These are phyloP conservation scores for Galleria mellonella DNA, from an alignment of 1,140 invertebrate genomes.

Conservation along the genomic window DNA sequence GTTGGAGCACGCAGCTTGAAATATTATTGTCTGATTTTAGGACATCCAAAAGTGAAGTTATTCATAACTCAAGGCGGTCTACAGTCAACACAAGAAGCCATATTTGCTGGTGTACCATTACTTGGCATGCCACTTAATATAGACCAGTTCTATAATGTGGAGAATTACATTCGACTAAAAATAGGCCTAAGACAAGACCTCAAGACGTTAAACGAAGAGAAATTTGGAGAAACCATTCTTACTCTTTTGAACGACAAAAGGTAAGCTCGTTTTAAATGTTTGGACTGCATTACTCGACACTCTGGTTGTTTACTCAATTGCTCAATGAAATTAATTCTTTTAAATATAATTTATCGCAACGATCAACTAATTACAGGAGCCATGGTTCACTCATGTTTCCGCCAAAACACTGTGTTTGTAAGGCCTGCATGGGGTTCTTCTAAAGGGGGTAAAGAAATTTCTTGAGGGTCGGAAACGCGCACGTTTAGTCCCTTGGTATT, in stretches of 20 bases:
- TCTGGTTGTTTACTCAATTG: too few relatives aligned
- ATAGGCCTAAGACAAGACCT: conserved; percentile 25
- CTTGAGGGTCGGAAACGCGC: too few relatives aligned
- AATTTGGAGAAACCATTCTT: conserved; percentile 17
- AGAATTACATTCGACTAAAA: conserved; percentile 18
- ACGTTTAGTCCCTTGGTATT: too few relatives aligned
- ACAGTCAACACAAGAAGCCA: conserved; percentile 76
- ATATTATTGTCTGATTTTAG: conserved; percentile 29
- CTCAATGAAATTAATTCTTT: too few relatives aligned
- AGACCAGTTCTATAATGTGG: conserved; percentile 45
- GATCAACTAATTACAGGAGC: too few relatives aligned
- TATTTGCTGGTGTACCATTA: conserved; percentile 73
- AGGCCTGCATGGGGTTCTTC: too few relatives aligned
- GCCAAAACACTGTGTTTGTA: too few relatives aligned
- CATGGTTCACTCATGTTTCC: too few relatives aligned
- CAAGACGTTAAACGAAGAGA: conserved; percentile 16
- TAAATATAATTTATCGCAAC: too few relatives aligned
- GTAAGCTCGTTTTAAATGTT: conserved; percentile 3
- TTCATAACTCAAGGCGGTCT: conserved; percentile 78
- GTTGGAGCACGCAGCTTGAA: too few relatives aligned
- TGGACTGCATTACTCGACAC: too few relatives aligned
- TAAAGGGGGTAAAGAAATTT: too few relatives aligned
- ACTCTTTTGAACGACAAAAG: conserved; percentile 21
- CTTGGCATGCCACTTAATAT: conserved; percentile 54
- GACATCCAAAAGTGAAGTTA: conserved; percentile 70